Base-by-base conservation (phyloP, 2,888 invertebrate species). In the Sphecodes monilicornis region DNA sequence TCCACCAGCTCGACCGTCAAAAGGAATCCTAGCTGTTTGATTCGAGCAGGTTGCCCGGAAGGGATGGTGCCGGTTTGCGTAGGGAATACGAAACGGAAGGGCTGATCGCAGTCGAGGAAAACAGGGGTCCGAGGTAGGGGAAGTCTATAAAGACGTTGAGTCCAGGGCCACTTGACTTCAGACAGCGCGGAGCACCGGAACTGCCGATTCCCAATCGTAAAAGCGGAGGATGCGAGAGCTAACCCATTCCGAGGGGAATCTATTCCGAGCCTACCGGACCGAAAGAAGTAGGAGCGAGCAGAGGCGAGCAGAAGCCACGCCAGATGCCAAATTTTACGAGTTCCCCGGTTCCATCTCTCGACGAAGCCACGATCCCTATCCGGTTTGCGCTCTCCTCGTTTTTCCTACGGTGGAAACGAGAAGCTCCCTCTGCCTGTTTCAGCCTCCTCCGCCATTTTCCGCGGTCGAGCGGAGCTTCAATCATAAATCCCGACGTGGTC, bases 401-500 rank as follows among this genome's bases (percentile, higher is more conserved):
- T 64, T 64, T 64, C 60, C 60, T 60, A 0, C 29, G 6, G 50
- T 29, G 60, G 60, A 60, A 57, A 57, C 57, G 57, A 26, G 26
- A 26, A 26, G 26, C 16, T 29, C 60, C 13, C 29, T 29, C 29
- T 16, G 1, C 26, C 29, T 57, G 26, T 57, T 26, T 57, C 57
- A 57, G 26, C 4, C 57, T 57, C 57, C 36, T 70, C 73, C 74
- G 26, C 85, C 86, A 89, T 90, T 91, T 91, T 88, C 86, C 91
- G 83, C 86, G 90, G 86, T 86, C 87, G 80, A 90, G 90, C 90
- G 88, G 86, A 91, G 90, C 90, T 90, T 92, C 92, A 90, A 92
- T 92, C 92, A 92, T 92, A 92, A 92, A 92, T 92, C 90, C 92
- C 86, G 89, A 89, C 90, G 86, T 87, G 88, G 90, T 89, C 90